Evolutionary conservation across 2,113 vertebrate genomes (phyloP).

Genomic region (Clarias magur): DNA sequence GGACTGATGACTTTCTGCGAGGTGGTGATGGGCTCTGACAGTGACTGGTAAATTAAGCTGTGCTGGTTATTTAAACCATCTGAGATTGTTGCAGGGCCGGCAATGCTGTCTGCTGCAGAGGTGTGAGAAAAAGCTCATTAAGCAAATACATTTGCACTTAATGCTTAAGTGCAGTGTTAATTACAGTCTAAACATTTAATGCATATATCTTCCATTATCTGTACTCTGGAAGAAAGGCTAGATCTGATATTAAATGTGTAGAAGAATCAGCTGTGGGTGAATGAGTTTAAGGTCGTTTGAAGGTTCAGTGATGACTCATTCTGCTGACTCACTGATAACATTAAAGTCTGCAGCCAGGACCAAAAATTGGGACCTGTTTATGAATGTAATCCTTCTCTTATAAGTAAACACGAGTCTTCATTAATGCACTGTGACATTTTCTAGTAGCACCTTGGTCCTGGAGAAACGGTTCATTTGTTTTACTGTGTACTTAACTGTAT

Average conservation of each 20-base stretch:
- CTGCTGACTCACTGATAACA: slow-evolving; percentile 49
- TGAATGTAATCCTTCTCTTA: not conserved
- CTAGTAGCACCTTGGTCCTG: no score
- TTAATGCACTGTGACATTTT: not conserved
- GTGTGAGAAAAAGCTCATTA: slow-evolving; percentile 43
- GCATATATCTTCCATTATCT: not conserved
- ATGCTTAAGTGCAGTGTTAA: not conserved
- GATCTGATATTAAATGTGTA: not conserved
- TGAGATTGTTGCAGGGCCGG: slow-evolving; percentile 79
- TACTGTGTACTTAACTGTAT: no score
- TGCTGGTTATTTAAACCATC: slow-evolving; percentile 87
- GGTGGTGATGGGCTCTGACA: slow-evolving; percentile 73
- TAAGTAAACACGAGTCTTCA: not conserved
- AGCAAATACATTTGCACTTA: slow-evolving; percentile 53
- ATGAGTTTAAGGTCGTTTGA: slow-evolving; percentile 2
- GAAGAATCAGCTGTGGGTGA: not conserved
- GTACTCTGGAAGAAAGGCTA: not conserved
- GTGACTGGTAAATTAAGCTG: slow-evolving; percentile 79
- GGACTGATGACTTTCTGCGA: slow-evolving; percentile 69
- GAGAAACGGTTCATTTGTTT: no score
- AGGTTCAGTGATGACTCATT: slow-evolving; percentile 38
- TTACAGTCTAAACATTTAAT: not conserved
- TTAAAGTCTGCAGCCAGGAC: slow-evolving; percentile 5
- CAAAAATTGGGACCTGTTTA: not conserved
- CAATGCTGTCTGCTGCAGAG: slow-evolving; percentile 84